Percentiles rank a stretch among this genome's conserved stretches.
phyloP scores from a whole-genome alignment of 2,888 invertebrate genomes.

The Heteromyza rotundicornis region DNA sequence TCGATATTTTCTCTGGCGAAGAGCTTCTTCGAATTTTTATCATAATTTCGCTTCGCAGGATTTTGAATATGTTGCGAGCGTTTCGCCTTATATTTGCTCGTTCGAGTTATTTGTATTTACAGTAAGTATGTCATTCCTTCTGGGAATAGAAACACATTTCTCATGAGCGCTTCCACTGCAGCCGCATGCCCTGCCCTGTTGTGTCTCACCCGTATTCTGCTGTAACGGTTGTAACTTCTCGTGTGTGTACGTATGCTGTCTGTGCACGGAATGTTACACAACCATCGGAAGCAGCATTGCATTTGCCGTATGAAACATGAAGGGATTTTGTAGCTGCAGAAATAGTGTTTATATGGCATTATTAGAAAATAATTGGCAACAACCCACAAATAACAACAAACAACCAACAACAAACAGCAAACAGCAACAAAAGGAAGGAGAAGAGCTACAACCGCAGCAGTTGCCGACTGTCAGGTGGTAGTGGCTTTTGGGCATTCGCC shows the following conservation, averaged over 20 bases:
- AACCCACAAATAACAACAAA: not conserved
- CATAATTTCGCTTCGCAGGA: not conserved
- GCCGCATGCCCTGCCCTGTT: not conserved
- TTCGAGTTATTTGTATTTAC: too few relatives aligned
- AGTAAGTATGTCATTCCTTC: not conserved
- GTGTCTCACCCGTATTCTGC: too few relatives aligned
- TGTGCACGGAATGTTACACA: too few relatives aligned
- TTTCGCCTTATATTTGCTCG: constrained; percentile 1
- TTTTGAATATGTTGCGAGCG: not conserved
- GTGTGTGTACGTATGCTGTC: too few relatives aligned
- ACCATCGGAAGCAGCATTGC: not conserved
- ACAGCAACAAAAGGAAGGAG: not conserved
- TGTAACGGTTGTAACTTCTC: too few relatives aligned
- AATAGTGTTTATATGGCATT: not conserved
- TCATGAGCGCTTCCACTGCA: not conserved
- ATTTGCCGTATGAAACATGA: not conserved
- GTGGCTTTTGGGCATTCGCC: not conserved
- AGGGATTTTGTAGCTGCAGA: not conserved
- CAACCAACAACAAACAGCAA: not conserved
- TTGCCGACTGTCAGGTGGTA: not conserved
- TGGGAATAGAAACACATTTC: constrained; percentile 3
- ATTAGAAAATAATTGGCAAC: constrained; percentile 12
- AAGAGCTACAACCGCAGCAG: not conserved
- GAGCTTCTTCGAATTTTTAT: not conserved
- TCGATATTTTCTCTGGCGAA: not conserved